Evolutionary conservation across 2,888 invertebrate genomes (phyloP), one percentile per base, ranked within the genome.

Genomic region (Lissonota sp.): DNA sequence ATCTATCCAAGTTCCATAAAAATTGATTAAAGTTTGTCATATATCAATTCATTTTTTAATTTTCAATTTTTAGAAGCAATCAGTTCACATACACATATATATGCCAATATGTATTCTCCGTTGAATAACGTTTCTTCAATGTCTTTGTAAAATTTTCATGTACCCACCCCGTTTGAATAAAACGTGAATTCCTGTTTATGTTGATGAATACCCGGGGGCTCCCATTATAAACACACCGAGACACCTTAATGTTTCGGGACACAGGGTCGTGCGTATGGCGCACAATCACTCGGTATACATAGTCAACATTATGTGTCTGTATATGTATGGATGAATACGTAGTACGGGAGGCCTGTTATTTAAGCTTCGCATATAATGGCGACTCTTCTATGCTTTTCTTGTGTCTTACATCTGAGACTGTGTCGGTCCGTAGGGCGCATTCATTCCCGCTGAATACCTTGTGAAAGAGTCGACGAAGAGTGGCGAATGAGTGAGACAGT

Each of bases 301-400:
- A n/a, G 14, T 42, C 16, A 26, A 5, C 16, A 46, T 55, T 51
- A 67, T n/a, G 66, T 74, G 60, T 40, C 5, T 37, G n/a, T 44
- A 16, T 62, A 60, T 67, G 44, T 69, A 53, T 63, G 53, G 37
- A 71, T 55, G 64, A 60, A 51, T n/a, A 46, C 40, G 40, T 58
- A 72, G 74, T 42, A 49, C 66, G 63, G 66, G 84, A 85, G 85
- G 84, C 86, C 89, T 90, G 91, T 91, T 91, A 91, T 92, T 92
- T 91, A 92, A 92, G 89, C 91, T 89, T 88, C 89, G 88, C 89
- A 89, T 90, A 91, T 90, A 91, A 91, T 91, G 88, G 90, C 89
- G 88, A 90, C 90, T 92, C 91, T 91, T 92, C 91, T 91, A 91
- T 91, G 88, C 87, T 1, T 3, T 89, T 88, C 90, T 90, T 90